phyloP scores from a whole-genome alignment of 2,888 invertebrate genomes.

The Parnassius apollo region DNA sequence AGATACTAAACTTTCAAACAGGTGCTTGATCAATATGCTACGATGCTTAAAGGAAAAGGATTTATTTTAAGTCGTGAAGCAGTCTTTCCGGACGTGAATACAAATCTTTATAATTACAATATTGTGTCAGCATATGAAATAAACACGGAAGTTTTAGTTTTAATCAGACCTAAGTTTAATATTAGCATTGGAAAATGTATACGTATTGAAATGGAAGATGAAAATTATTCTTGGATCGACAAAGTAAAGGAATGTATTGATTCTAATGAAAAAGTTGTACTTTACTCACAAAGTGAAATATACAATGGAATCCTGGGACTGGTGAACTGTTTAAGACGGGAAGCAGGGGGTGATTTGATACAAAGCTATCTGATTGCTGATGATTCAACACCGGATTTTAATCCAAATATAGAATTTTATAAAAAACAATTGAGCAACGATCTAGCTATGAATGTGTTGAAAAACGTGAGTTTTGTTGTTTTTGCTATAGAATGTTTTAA shows the following conservation, averaged over 20 bases:
- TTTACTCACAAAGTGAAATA: neutral
- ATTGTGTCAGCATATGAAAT: neutral
- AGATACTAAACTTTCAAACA: neutral
- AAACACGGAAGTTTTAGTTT: neutral
- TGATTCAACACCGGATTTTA: neutral
- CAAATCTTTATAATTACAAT: neutral
- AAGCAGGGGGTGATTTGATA: neutral
- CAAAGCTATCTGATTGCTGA: neutral
- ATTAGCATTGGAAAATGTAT: neutral
- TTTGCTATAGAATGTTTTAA: no score
- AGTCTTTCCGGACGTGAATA: neutral
- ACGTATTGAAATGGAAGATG: neutral
- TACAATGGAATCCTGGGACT: neutral
- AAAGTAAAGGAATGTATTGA: neutral
- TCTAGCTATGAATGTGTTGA: conserved; percentile 15
- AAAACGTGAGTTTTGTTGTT: conserved; percentile 11
- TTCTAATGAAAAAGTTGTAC: neutral
- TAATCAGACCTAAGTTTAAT: neutral
- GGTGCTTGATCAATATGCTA: neutral
- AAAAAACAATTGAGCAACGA: conserved; percentile 18
- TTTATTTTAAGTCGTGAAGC: neutral
- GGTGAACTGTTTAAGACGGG: neutral
- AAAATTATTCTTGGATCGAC: conserved; percentile 1
- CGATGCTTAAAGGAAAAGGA: neutral
- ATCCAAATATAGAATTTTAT: conserved; percentile 11